Percentiles rank a stretch among this genome's conserved stretches.
These are phyloP conservation scores for Chalcosyrphus nemorum DNA, from an alignment of 2,888 invertebrate genomes.

Conservation along the genomic window DNA sequence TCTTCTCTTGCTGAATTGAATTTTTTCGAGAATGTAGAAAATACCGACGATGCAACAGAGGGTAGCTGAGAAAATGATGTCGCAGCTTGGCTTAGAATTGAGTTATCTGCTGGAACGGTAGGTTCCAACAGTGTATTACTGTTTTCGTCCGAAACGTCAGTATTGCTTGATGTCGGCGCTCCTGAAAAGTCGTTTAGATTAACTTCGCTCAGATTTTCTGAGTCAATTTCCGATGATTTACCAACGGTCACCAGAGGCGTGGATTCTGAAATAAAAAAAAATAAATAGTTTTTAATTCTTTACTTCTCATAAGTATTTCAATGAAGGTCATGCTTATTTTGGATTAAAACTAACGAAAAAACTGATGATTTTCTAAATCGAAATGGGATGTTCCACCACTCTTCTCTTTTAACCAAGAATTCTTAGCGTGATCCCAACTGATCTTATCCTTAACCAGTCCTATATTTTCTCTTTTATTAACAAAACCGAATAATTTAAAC, in stretches of 20 bases:
- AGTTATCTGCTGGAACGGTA: conserved; percentile 74
- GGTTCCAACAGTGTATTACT: conserved; percentile 77
- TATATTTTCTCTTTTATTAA: no score
- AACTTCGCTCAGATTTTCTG: conserved; percentile 83
- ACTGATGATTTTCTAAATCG: no score
- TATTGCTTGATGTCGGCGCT: conserved; percentile 30
- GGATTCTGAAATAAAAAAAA: conserved; percentile 76
- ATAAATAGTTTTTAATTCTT: no score
- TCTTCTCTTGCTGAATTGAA: conserved; percentile 77
- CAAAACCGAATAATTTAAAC: no score
- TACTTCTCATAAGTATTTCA: no score
- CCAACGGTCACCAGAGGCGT: conserved; percentile 80
- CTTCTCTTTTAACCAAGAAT: no score
- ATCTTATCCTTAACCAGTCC: no score
- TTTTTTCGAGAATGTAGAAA: conserved; percentile 83
- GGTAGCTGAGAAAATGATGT: conserved; percentile 84
- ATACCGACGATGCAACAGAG: conserved; percentile 85
- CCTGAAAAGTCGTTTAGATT: conserved; percentile 80
- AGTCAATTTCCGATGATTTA: conserved; percentile 79
- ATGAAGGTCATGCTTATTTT: no score
- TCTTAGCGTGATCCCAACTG: no score
- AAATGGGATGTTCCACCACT: no score
- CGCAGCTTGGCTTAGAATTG: conserved; percentile 79
- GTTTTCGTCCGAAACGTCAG: conserved; percentile 76
- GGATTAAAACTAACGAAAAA: no score